phyloP scores from a whole-genome alignment of 2,113 vertebrate species.

The Cercocebus atys region DNA sequence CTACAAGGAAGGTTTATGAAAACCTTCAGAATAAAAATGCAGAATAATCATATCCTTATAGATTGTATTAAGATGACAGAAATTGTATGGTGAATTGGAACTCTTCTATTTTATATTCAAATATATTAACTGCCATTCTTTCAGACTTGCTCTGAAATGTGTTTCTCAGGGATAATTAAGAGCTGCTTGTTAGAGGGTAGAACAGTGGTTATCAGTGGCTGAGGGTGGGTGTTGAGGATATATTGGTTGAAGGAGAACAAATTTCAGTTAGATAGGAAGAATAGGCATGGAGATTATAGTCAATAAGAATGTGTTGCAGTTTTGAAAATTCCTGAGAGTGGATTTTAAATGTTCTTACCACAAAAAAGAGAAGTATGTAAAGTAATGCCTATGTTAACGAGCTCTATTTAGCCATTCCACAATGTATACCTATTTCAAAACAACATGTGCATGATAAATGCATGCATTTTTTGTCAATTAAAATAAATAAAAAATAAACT shows the following conservation, averaged over 20 bases:
- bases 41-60: conserved; percentile 5
- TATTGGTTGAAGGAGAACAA: neutral
- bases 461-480: neutral
- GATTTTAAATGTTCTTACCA: neutral
- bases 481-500: neutral
- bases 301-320: neutral
- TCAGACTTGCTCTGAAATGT: neutral
- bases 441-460: neutral
- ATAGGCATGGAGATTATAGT: neutral
- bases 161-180: neutral
- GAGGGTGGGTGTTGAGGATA: neutral
- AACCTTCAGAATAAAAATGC: neutral
- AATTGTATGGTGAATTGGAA: conserved; percentile 24
- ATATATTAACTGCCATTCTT: neutral
- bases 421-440: neutral
- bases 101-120: conserved; percentile 15
- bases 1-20: neutral
- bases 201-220: neutral
- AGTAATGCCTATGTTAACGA: neutral
- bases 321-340: neutral
- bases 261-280: neutral
- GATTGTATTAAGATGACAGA: conserved; percentile 44
- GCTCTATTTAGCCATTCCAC: neutral
- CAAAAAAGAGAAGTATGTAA: neutral
- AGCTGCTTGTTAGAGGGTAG: neutral